These are phyloP conservation scores for Cancer borealis DNA, from an alignment of 2,888 invertebrate genomes.

Conservation along the genomic window DNA sequence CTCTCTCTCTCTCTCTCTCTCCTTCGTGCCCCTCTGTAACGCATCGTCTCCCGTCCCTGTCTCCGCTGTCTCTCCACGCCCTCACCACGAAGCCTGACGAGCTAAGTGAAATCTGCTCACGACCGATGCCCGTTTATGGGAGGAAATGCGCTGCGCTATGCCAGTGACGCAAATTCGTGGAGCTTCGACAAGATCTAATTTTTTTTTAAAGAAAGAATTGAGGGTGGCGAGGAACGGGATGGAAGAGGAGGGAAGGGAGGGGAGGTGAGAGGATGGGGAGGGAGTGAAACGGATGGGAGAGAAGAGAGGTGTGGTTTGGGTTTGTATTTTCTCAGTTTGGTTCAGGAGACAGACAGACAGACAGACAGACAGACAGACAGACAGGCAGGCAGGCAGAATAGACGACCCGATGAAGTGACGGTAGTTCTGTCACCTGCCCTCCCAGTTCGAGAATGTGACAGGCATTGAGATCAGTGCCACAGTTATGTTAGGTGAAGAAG, in stretches of 20 bases:
- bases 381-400: not conserved
- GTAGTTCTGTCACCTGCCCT: not conserved
- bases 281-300: not conserved
- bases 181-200: not conserved
- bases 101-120: slow-evolving; percentile 62
- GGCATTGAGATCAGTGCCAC: not conserved
- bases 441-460: not conserved
- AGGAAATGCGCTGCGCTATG: slow-evolving; percentile 43
- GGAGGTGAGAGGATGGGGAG: not conserved
- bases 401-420: not conserved
- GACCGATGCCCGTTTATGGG: slow-evolving; percentile 55
- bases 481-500: not conserved
- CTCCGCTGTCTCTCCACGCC: slow-evolving; percentile 41
- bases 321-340: not conserved
- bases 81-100: slow-evolving; percentile 53
- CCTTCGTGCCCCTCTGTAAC: not conserved
- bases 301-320: not conserved
- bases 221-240: not conserved
- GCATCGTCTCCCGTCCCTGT: not conserved
- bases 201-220: not conserved
- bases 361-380: not conserved
- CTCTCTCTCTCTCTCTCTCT: not conserved
- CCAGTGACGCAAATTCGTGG: slow-evolving; percentile 38
- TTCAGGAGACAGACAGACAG: not conserved
- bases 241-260: not conserved